Conservation (phyloP, 2,888 invertebrate genomes). For the Nipponacmea schrenckii region DNA sequence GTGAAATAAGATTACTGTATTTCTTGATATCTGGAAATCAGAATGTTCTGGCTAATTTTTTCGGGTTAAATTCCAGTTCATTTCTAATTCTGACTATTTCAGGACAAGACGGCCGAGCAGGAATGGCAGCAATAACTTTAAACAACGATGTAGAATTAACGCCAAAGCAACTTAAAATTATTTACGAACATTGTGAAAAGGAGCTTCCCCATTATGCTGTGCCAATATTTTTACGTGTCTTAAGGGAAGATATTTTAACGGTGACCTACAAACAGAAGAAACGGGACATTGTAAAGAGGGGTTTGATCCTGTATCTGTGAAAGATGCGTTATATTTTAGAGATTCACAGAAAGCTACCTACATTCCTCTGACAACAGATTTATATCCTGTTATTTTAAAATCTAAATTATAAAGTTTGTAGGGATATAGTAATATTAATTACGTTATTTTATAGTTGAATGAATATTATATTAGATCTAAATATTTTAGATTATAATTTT, state of each 20-base stretch:
- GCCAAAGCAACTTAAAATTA: slow-evolving; percentile 25
- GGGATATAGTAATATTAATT: too few species aligned
- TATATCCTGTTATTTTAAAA: slow-evolving; percentile 10
- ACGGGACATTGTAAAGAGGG: slow-evolving; percentile 52
- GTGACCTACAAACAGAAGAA: slow-evolving; percentile 57
- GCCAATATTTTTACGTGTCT: slow-evolving; percentile 51
- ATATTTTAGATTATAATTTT: too few species aligned
- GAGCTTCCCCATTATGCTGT: slow-evolving; percentile 53
- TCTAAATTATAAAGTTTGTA: neutral
- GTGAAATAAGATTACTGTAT: too few species aligned
- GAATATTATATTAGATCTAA: too few species aligned
- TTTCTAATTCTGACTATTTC: neutral
- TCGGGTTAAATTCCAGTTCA: too few species aligned
- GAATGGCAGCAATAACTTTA: slow-evolving; percentile 56
- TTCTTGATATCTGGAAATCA: too few species aligned
- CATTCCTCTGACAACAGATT: slow-evolving; percentile 22
- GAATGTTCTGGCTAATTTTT: too few species aligned
- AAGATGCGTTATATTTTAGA: slow-evolving; percentile 47
- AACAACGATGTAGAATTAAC: slow-evolving; percentile 33
- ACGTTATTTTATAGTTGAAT: too few species aligned
- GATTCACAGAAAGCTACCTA: slow-evolving; percentile 39
- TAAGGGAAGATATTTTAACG: slow-evolving; percentile 42
- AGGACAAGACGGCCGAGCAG: slow-evolving; percentile 53
- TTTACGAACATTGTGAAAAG: slow-evolving; percentile 38
- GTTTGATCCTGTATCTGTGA: slow-evolving; percentile 42